phyloP scores from a whole-genome alignment of 1,140 invertebrate genomes.

The Chironomus tepperi region DNA sequence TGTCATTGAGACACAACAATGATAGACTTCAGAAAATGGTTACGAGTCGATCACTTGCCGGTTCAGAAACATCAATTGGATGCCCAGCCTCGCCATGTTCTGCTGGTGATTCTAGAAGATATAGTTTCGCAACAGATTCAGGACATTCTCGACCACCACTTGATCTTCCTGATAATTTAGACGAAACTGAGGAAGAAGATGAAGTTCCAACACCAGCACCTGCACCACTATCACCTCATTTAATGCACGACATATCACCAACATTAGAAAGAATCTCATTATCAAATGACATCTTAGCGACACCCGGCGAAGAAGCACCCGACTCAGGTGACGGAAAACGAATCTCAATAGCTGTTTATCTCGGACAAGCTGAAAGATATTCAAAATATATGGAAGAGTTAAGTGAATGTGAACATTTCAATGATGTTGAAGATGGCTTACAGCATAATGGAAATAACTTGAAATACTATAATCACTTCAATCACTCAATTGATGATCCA shows the following conservation, averaged over 20 bases:
- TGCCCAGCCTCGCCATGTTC: slow-evolving; percentile 29
- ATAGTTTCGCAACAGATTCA: slow-evolving; percentile 21
- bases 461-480: background rate
- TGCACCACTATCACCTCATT: slow-evolving; percentile 27
- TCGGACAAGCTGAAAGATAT: slow-evolving; percentile 52
- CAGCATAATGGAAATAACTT: background rate
- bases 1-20: slow-evolving; percentile 75
- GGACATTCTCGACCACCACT: slow-evolving; percentile 10
- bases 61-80: slow-evolving; percentile 23
- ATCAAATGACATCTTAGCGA: background rate
- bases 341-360: slow-evolving; percentile 53
- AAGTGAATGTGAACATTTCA: background rate
- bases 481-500: slow-evolving; percentile 31
- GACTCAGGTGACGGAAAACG: slow-evolving; percentile 51
- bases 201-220: background rate
- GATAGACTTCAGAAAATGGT: slow-evolving; percentile 67
- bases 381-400: slow-evolving; percentile 36
- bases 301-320: slow-evolving; percentile 33
- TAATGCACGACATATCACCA: slow-evolving; percentile 31
- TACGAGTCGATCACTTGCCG: slow-evolving; percentile 36
- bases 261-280: slow-evolving; percentile 29
- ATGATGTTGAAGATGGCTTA: background rate
- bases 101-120: slow-evolving; percentile 7
- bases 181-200: slow-evolving; percentile 16
- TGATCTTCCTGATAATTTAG: slow-evolving; percentile 14